Base-by-base conservation (phyloP, 2,888 invertebrate species). In the Cerastis leucographa region DNA sequence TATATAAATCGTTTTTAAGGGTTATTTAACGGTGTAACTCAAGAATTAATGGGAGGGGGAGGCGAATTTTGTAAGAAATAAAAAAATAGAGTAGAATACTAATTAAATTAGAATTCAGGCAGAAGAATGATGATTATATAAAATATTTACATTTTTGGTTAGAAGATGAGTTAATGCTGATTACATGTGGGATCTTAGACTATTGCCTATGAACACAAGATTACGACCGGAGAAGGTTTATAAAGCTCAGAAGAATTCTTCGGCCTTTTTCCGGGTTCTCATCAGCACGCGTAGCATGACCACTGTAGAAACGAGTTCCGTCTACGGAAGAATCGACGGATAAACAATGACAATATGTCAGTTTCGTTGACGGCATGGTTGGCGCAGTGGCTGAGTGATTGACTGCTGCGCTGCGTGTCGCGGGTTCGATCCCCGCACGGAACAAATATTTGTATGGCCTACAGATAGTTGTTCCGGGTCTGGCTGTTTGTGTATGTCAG, bases 1-100 rank as follows among this genome's bases (percentile, higher is more conserved):
- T 81, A 77, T 78, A 87, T 85, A 84, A 89, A 87, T 85, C 83
- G 89, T 87, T 88, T 87, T 78, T 72, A 77, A 80, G 61, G 73
- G 78, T 76, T 78, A 76, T 78, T 70, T 62, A 68, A 66, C 64
- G 59, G 35, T 76, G 71, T 64, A 74, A 68, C 49, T 78, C 67
- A 49, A 71, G 14, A 80, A 66, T 66, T 29, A 83, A 78, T 64
- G 61, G 66, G 49, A 35, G 12, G 8, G n/a, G n/a, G 42, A n/a
- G 14, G 9, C 25, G 78, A 49, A 44, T 51, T 69, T 68, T 76
- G 9, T 17, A 59, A 29, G 17, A 17, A 17, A 17, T 17, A 25
- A 17, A 14, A 12, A 51, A 59, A 59, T 7, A 25, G 14, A 25
- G 56, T 17, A 56, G 12, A 35, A 35, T 35, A 35, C 35, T 35